phyloP scores from a whole-genome alignment of 2,113 vertebrate species.

The Alligator sinensis region DNA sequence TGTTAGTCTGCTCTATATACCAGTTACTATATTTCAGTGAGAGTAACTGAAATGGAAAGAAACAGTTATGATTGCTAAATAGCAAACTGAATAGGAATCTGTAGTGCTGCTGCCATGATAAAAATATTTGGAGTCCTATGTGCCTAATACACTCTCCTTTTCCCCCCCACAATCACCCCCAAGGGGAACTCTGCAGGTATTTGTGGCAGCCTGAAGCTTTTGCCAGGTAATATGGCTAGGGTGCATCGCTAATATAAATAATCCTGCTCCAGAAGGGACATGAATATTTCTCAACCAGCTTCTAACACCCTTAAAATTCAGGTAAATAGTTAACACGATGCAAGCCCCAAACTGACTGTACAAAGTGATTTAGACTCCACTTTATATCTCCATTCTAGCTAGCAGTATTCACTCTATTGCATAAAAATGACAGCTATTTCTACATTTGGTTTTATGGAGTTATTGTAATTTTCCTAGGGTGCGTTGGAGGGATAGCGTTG shows the following conservation, averaged over 20 bases:
- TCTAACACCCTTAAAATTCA: not conserved
- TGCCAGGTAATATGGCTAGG: not conserved
- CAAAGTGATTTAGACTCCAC: constrained; percentile 27
- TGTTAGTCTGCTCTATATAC: not conserved
- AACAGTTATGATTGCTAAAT: not conserved
- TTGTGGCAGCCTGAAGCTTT: constrained; percentile 9
- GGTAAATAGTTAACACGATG: constrained; percentile 23
- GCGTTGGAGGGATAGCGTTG: not conserved
- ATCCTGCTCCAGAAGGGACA: not conserved
- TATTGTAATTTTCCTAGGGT: not conserved
- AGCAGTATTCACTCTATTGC: not conserved
- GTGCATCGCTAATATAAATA: not conserved
- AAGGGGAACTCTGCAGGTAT: not conserved
- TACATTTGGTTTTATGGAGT: not conserved
- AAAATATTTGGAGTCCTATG: not conserved
- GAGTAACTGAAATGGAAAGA: not conserved
- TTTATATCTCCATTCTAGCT: not conserved
- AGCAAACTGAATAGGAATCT: not conserved
- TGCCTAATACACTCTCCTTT: not conserved
- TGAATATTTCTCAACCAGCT: not conserved
- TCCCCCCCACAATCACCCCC: not conserved
- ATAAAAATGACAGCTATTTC: constrained; percentile 1
- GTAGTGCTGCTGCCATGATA: not conserved
- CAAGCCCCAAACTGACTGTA: not conserved
- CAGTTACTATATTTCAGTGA: not conserved